Conservation (phyloP, 53 echinoderm and acorn worm genomes). For the Holothuria leucospilota region DNA sequence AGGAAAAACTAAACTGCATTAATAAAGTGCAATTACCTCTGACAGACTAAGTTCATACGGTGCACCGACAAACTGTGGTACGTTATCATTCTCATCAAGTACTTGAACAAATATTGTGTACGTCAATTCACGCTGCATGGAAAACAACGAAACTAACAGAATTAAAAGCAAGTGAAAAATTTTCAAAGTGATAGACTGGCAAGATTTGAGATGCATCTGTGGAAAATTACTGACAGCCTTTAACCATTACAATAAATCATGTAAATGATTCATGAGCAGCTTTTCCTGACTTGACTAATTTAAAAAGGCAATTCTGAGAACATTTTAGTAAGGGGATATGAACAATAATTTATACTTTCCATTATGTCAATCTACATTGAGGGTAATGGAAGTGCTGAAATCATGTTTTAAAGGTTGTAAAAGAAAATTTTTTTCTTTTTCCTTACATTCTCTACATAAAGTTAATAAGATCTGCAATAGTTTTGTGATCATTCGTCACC, state of each 20-base stretch:
- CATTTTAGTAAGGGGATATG: no score
- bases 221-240: not conserved
- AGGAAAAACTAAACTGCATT: no score
- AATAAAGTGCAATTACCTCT: slow-evolving; percentile 62
- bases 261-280: no score
- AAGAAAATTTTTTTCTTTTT: not conserved
- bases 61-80: slow-evolving; percentile 60
- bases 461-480: no score
- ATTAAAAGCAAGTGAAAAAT: not conserved
- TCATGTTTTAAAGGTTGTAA: not conserved
- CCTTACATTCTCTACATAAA: no score
- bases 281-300: no score
- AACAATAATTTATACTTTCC: no score
- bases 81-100: slow-evolving; percentile 68
- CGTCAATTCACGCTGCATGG: not conserved
- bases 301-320: no score
- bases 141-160: not conserved
- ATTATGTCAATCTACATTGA: no score
- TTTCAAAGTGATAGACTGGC: not conserved
- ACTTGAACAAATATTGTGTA: slow-evolving; percentile 56
- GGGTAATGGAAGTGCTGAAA: no score
- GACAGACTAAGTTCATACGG: slow-evolving; percentile 70
- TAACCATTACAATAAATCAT: not conserved
- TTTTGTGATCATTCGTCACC: no score
- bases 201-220: not conserved